These are phyloP conservation scores for Pseudolaguvia tuberculata DNA, from an alignment of 2,113 vertebrate genomes.

Conservation along the genomic window DNA sequence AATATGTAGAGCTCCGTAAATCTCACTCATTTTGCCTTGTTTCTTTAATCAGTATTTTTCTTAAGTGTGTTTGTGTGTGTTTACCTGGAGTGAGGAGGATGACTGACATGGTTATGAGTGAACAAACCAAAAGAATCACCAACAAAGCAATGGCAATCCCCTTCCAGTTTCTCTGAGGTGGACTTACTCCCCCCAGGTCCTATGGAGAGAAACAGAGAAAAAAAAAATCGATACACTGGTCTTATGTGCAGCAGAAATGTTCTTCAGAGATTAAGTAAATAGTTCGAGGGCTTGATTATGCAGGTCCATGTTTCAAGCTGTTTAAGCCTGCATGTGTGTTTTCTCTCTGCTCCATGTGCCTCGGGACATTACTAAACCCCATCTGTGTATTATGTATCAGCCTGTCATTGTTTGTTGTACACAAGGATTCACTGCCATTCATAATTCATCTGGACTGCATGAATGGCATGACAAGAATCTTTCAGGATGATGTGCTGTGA, in stretches of 20 bases:
- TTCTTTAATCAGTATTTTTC: background rate
- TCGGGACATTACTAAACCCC: constrained; percentile 7
- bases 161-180: constrained; percentile 98
- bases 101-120: constrained; percentile 97
- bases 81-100: constrained; percentile 95
- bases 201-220: constrained; percentile 61
- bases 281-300: constrained; percentile 1
- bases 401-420: constrained; percentile 15
- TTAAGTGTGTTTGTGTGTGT: constrained; percentile 4
- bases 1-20: background rate
- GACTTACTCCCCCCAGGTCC: constrained; percentile 89
- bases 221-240: background rate
- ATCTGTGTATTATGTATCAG: constrained; percentile 15
- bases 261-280: constrained; percentile 16
- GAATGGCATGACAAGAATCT: background rate
- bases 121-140: constrained; percentile 97
- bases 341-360: constrained; percentile 3
- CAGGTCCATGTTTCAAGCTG: constrained; percentile 1
- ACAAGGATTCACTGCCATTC: background rate
- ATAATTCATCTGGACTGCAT: constrained; percentile 11
- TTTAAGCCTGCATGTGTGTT: constrained; percentile 9
- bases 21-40: background rate
- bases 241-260: background rate
- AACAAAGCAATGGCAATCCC: constrained; percentile 96
- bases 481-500: background rate